Conservation (phyloP, 2,113 vertebrate species). For the Tricholaema leucomelas region DNA sequence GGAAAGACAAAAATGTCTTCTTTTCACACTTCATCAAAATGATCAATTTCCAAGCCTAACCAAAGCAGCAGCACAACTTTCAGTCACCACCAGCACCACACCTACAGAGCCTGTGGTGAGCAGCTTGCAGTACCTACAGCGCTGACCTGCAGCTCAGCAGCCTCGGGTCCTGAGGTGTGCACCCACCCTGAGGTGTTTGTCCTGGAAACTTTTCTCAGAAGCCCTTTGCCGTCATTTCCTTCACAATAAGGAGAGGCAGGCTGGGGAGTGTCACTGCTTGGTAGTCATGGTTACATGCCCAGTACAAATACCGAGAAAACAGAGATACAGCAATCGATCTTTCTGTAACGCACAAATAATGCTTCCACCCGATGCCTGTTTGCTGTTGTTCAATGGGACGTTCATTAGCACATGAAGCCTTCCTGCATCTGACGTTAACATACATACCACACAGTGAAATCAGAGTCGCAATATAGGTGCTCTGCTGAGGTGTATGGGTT, state of each 20-base stretch:
- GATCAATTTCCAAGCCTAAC: not conserved
- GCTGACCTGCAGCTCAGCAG: not conserved
- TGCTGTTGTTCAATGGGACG: not conserved
- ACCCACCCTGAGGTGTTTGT: fast-evolving
- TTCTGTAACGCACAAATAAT: not conserved
- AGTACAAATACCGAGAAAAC: not conserved
- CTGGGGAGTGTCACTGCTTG: not conserved
- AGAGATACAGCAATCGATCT: fast-evolving
- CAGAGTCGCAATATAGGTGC: fast-evolving
- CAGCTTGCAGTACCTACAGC: not conserved
- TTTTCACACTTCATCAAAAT: not conserved
- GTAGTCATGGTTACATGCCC: not conserved
- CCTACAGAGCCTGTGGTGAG: fast-evolving
- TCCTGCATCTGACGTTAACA: too few relatives aligned
- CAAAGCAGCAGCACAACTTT: too few relatives aligned
- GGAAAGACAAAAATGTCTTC: too few relatives aligned
- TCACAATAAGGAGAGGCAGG: not conserved
- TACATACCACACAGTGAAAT: not conserved
- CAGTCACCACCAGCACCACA: too few relatives aligned
- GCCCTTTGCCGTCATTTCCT: not conserved
- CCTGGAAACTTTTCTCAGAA: not conserved
- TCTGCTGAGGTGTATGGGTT: too few relatives aligned
- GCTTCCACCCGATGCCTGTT: not conserved
- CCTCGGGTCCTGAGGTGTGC: too few relatives aligned
- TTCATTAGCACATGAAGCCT: fast-evolving